Evolutionary conservation across 2,888 invertebrate species (phyloP), one percentile per base, ranked within the genome.

Genomic region (Agrochola litura): DNA sequence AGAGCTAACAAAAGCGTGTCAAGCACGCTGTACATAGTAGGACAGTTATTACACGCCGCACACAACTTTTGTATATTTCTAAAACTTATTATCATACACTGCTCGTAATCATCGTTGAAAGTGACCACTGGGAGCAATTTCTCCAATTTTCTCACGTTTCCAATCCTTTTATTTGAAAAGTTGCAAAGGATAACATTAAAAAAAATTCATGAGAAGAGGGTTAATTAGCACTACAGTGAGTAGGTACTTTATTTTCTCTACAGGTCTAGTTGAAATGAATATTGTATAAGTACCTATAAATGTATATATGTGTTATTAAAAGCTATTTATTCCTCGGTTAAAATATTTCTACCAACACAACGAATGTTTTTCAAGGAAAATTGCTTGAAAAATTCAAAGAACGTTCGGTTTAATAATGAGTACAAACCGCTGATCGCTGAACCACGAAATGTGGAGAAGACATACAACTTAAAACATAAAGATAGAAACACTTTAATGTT

Each of bases 1-100:
- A 70, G 54, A 73, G 52, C 73, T 70, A 77, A 75, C 60, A 77
- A 64, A 84, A 84, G 77, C 86, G 77, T 84, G 84, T 84, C 83
- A 84, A 85, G 83, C 74, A 76, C 72, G 65, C 58, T 54, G 43
- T 19, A n/a, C 49, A 22, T 9, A 69, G 75, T 56, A 25, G 58
- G 75, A 68, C 75, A 67, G 74, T 66, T 65, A 74, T 60, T 72
- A 74, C 66, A 64, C 66, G 43, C 12, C 61, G 68, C 69, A 67
- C 72, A 77, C 70, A 61, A 72, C 22, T 25, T 74, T 65, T 65
- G 61, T 69, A 41, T 76, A 72, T 84, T 79, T 79, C 73, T 63
- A 61, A 66, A 84, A 75, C 65, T 73, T 61, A 81, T 73, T 81
- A 79, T 75, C 76, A 77, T 63, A 60, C 60, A 56, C 73, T 61